Evolutionary conservation across 1,140 invertebrate genomes (phyloP).

Genomic region (Eriocheir sinensis): DNA sequence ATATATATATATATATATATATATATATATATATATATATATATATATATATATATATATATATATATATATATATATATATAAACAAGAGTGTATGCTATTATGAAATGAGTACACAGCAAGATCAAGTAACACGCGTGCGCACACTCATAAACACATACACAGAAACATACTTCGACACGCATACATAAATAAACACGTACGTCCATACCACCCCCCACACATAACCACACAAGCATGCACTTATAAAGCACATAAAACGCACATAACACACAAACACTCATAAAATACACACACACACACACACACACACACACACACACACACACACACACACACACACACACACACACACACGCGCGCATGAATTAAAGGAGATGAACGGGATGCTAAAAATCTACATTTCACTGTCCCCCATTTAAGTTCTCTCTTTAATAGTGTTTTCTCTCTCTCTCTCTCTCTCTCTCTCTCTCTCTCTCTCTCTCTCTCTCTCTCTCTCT

Average conservation of each 20-base stretch:
- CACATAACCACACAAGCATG: background rate
- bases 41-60: slow-evolving; percentile 26
- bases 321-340: too few species aligned
- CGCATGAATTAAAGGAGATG: too few species aligned
- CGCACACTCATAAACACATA: background rate
- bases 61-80: slow-evolving; percentile 28
- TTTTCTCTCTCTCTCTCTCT: background rate
- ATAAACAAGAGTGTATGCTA: background rate
- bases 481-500: slow-evolving; percentile 44
- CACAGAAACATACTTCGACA: background rate
- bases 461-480: slow-evolving; percentile 7
- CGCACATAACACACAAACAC: too few species aligned
- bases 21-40: background rate
- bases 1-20: slow-evolving; percentile 29
- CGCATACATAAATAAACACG: background rate
- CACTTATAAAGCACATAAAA: background rate
- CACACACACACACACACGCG: too few species aligned
- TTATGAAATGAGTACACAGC: background rate
- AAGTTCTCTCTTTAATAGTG: background rate
- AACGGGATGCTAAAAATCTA: too few species aligned
- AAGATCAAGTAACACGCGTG: background rate
- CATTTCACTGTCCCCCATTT: too few species aligned
- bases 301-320: too few species aligned
- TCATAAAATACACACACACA: too few species aligned
- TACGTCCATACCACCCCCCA: background rate